These are phyloP conservation scores for Acipenser ruthenus DNA, from an alignment of 2,797 vertebrate genomes.

Conservation along the genomic window DNA sequence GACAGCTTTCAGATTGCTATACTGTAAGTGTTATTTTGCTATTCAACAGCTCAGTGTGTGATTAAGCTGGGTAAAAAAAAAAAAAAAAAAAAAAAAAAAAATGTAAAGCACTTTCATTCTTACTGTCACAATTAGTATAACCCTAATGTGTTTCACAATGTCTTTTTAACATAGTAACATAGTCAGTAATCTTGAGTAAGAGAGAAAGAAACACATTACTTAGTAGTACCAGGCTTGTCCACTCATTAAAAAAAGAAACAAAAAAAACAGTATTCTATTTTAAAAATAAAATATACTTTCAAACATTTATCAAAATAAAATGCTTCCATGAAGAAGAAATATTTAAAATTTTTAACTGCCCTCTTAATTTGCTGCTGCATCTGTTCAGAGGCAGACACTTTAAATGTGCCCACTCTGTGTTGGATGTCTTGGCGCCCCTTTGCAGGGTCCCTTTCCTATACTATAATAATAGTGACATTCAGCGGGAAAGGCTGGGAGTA, in stretches of 20 bases:
- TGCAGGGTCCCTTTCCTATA: conserved; percentile 34
- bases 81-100: no score
- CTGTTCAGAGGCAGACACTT: background rate
- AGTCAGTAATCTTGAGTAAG: no score
- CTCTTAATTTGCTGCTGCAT: conserved; percentile 12
- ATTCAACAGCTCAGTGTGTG: background rate
- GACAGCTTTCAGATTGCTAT: background rate
- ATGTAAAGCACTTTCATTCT: background rate
- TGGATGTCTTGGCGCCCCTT: conserved; percentile 41
- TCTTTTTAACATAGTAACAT: no score
- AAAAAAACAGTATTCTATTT: background rate
- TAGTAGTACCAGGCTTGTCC: no score
- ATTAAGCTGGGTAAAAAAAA: background rate
- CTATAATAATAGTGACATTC: conserved; percentile 41
- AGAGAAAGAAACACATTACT: no score
- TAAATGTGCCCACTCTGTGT: conserved; percentile 14
- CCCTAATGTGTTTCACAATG: no score
- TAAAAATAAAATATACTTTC: background rate
- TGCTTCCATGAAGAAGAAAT: background rate
- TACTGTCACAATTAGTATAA: background rate
- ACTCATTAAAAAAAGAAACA: no score
- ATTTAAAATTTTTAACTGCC: conserved; percentile 3
- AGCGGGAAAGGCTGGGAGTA: conserved; percentile 34
- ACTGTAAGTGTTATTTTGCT: background rate
- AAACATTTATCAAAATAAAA: conserved; percentile 6